Evolutionary conservation across 2,888 invertebrate species (phyloP).

Genomic region (Glyphotaelius pellucidus): DNA sequence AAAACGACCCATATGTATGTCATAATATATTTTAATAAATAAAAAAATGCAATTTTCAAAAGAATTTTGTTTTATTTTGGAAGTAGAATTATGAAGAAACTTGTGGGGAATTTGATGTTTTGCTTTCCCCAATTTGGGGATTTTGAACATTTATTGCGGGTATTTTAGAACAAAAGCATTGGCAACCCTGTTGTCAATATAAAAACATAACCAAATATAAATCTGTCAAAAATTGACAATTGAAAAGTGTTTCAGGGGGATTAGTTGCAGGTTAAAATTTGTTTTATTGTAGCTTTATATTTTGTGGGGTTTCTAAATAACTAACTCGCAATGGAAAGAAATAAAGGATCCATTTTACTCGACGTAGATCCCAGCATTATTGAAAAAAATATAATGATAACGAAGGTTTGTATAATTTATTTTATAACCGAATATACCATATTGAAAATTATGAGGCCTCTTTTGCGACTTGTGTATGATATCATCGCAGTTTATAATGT

Average conservation of each 20-base stretch:
- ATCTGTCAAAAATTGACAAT: background rate
- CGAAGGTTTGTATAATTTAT: constrained; percentile 69
- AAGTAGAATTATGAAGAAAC: too few species aligned
- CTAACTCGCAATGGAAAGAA: background rate
- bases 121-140: too few species aligned
- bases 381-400: constrained; percentile 77
- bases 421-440: background rate
- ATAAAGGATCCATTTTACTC: constrained; percentile 73
- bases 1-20: too few species aligned
- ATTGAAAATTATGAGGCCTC: background rate
- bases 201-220: background rate
- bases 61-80: too few species aligned
- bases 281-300: background rate
- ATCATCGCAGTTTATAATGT: too few species aligned
- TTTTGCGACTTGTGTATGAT: background rate
- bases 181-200: background rate
- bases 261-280: background rate
- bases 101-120: too few species aligned
- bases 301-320: background rate
- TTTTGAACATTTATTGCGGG: too few species aligned
- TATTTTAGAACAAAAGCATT: too few species aligned
- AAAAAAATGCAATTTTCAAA: too few species aligned
- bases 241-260: background rate
- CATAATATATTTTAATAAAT: too few species aligned
- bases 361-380: constrained; percentile 80